A percentile compares a stretch with the other conserved stretches of the same genome.
phyloP scores from a whole-genome alignment of 1,140 invertebrate genomes.

The Drosophila hydei region DNA sequence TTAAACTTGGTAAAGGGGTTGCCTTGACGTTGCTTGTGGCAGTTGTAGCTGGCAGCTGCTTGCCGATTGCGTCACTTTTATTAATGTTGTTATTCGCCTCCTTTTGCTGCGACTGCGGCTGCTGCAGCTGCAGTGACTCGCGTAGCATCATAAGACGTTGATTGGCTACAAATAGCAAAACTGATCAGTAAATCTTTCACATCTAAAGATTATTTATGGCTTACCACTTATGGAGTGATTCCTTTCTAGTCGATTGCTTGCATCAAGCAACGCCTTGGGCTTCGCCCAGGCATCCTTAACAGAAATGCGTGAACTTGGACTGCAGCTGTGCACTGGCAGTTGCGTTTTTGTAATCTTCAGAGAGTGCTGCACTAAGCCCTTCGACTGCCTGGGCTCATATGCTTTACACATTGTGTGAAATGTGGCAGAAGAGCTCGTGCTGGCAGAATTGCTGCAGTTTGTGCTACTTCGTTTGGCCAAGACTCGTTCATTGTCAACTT shows the following conservation, averaged over 20 bases:
- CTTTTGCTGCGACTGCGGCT: conserved; percentile 29
- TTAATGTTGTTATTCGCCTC: conserved; percentile 27
- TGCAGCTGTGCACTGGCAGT: not conserved
- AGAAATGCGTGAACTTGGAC: not conserved
- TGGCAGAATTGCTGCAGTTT: not conserved
- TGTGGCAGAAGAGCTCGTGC: not conserved
- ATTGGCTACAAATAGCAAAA: conserved; percentile 37
- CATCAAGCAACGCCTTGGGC: conserved; percentile 60
- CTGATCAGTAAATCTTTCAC: not conserved
- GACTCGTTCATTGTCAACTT: conserved; percentile 8
- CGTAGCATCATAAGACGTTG: conserved; percentile 39
- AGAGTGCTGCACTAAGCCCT: not conserved
- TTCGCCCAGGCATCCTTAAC: conserved; percentile 50
- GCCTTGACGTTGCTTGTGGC: not conserved
- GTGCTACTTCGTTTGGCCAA: not conserved
- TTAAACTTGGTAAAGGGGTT: not conserved
- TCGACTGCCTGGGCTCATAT: not conserved
- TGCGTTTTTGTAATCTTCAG: no score
- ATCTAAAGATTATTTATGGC: not conserved
- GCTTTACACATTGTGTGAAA: not conserved
- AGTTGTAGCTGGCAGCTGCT: not conserved
- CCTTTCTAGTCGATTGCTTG: conserved; percentile 46
- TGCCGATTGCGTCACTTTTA: not conserved
- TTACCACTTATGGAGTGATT: conserved; percentile 43
- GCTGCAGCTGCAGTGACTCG: conserved; percentile 27